Conservation (phyloP, 2,797 vertebrate species). For the Limnodromus scolopaceus region DNA sequence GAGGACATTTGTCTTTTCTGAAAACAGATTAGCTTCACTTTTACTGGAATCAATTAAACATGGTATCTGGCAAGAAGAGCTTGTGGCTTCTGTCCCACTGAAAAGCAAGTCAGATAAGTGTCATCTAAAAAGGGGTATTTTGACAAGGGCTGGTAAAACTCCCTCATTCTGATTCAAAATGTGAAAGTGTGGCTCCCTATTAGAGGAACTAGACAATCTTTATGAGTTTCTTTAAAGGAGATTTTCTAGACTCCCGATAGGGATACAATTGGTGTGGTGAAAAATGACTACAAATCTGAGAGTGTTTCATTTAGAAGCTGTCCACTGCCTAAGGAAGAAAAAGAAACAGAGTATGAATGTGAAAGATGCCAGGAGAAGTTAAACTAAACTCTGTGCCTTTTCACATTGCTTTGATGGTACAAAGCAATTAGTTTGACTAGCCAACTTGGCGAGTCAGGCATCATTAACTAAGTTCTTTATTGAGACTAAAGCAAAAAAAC, state of each 20-base stretch:
- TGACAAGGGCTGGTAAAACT: background rate
- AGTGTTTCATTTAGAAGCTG: background rate
- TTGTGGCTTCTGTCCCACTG: slow-evolving; percentile 14
- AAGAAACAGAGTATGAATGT: background rate
- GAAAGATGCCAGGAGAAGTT: background rate
- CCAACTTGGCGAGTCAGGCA: background rate
- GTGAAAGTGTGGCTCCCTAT: background rate
- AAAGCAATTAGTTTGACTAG: background rate
- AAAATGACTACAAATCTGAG: background rate
- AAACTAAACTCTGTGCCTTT: background rate
- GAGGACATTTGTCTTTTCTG: slow-evolving; percentile 38
- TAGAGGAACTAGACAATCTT: background rate
- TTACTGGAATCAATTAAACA: slow-evolving; percentile 40
- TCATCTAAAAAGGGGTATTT: background rate
- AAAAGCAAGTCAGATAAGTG: background rate
- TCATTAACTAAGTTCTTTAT: background rate
- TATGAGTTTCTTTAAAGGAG: background rate
- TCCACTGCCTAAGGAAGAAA: background rate
- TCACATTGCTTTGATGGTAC: background rate
- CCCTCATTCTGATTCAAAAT: background rate
- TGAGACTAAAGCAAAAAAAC: background rate
- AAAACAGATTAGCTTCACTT: slow-evolving; percentile 26
- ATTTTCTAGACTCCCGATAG: background rate
- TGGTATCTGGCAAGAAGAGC: slow-evolving; percentile 9
- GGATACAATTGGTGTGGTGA: background rate